A percentile compares a stretch with the other conserved stretches of the same genome.
These are phyloP conservation scores for Rhorus exstirpatorius DNA, from an alignment of 2,888 invertebrate genomes.

Conservation along the genomic window DNA sequence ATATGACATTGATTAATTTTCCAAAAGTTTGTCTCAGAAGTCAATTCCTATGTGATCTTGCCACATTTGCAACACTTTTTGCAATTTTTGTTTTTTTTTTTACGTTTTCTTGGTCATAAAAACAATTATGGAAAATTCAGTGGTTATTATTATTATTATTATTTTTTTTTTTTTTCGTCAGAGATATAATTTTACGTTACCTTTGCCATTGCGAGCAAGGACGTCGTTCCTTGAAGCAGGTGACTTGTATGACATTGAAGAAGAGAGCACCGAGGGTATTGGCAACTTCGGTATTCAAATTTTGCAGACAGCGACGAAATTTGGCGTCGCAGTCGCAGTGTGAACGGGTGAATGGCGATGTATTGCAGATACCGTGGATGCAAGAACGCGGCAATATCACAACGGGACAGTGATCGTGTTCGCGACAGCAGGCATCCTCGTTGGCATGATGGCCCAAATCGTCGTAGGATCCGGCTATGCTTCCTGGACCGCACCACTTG, in stretches of 20 bases:
- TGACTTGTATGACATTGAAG: conserved; percentile 92
- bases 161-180: conserved; percentile 4
- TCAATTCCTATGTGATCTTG: too few relatives aligned
- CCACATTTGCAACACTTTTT: too few relatives aligned
- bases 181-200: conserved; percentile 81
- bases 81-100: too few relatives aligned
- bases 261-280: conserved; percentile 91
- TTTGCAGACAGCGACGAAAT: conserved; percentile 90
- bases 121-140: neutral
- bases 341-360: conserved; percentile 90
- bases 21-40: too few relatives aligned
- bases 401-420: conserved; percentile 91
- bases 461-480: conserved; percentile 88
- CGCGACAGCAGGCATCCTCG: conserved; percentile 91
- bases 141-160: neutral
- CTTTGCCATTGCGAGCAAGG: conserved; percentile 89
- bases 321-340: conserved; percentile 92
- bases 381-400: conserved; percentile 88
- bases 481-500: conserved; percentile 93
- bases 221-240: conserved; percentile 90
- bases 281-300: conserved; percentile 90
- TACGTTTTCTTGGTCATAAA: too few relatives aligned
- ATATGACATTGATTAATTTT: too few relatives aligned
- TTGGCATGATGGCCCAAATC: conserved; percentile 89
- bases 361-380: conserved; percentile 90